A percentile compares a stretch with the other conserved stretches of the same genome.
Evolutionary conservation across 2,113 vertebrate species (phyloP).

Genomic region (Eurypyga helias): DNA sequence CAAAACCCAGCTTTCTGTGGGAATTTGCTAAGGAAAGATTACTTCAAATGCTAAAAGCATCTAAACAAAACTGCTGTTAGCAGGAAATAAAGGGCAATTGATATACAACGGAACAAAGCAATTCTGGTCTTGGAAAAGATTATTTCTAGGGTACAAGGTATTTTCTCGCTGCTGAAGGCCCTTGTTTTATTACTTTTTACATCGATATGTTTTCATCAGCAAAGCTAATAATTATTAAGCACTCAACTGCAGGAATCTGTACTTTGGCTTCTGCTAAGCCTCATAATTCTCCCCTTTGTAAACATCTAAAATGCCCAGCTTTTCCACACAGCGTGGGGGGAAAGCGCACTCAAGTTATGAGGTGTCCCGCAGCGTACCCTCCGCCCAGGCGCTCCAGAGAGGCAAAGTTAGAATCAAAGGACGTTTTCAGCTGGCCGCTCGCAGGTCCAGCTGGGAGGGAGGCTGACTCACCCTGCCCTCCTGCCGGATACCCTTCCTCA

Average conservation of each 20-base stretch:
- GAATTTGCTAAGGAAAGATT: neutral
- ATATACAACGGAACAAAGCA: neutral
- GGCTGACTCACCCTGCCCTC: neutral
- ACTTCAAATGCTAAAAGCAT: constrained; percentile 3
- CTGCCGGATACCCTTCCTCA: neutral
- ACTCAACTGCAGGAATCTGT: constrained; percentile 9
- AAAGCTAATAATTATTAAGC: constrained; percentile 39
- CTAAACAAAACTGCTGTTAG: neutral
- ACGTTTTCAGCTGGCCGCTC: fast-evolving
- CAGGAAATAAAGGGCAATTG: neutral
- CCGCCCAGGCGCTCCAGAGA: neutral
- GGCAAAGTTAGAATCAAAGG: neutral
- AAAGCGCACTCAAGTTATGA: neutral
- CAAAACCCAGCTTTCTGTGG: neutral
- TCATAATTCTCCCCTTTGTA: neutral
- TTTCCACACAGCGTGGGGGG: neutral
- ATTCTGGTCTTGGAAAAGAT: neutral
- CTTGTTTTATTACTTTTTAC: constrained; percentile 21
- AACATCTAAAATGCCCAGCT: neutral
- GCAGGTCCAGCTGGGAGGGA: fast-evolving
- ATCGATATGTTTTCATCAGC: neutral
- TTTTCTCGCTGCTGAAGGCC: constrained; percentile 2
- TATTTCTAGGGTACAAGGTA: neutral
- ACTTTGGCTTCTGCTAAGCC: constrained; percentile 40
- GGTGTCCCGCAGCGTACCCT: neutral